phyloP scores from a whole-genome alignment of 2,797 vertebrate genomes.

The Sebastes glaucus region DNA sequence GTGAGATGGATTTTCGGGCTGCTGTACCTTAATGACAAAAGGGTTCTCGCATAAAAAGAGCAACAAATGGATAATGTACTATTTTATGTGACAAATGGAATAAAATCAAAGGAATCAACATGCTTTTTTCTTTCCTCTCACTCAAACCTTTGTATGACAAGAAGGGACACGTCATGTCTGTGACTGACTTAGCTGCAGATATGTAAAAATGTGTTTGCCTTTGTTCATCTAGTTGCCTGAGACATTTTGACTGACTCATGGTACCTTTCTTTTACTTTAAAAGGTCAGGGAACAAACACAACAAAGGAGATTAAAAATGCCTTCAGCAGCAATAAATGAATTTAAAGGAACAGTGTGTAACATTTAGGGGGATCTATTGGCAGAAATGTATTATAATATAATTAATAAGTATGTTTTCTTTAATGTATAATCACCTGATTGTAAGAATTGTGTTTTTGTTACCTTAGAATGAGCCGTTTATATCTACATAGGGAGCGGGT shows the following conservation, averaged over 20 bases:
- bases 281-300: slow-evolving; percentile 16
- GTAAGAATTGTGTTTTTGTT: no score
- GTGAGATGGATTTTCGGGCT: slow-evolving; percentile 61
- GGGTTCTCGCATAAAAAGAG: slow-evolving; percentile 41
- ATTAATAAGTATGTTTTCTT: no score
- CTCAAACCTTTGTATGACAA: background rate
- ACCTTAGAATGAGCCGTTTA: no score
- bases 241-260: slow-evolving; percentile 13
- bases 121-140: slow-evolving; percentile 2
- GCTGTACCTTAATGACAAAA: slow-evolving; percentile 53
- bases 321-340: background rate
- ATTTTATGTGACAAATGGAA: slow-evolving; percentile 63
- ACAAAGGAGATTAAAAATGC: slow-evolving; percentile 7
- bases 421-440: no score
- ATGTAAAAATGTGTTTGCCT: background rate
- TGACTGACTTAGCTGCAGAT: background rate
- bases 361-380: no score
- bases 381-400: no score
- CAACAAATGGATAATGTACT: slow-evolving; percentile 53
- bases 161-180: background rate
- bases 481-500: no score
- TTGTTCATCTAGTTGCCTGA: background rate
- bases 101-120: slow-evolving; percentile 65
- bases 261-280: background rate
- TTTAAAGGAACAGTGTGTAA: background rate